A percentile compares a stretch with the other conserved stretches of the same genome.
phyloP scores from a whole-genome alignment of 2,797 vertebrate genomes.

The Buphagus erythrorhynchus region DNA sequence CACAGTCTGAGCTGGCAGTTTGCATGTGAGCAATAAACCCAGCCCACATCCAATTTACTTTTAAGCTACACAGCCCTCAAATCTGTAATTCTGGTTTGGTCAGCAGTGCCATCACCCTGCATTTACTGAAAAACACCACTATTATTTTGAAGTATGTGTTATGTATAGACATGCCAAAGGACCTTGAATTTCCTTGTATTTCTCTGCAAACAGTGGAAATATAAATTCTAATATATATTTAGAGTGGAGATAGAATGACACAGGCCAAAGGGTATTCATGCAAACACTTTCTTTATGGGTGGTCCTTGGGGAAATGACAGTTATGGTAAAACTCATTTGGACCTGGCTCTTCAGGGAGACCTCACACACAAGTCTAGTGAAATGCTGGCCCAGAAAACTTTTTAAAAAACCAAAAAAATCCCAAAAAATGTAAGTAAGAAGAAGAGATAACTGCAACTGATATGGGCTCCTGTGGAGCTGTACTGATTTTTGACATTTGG shows the following conservation, averaged over 20 bases:
- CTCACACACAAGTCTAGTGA: not conserved
- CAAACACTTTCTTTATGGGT: not conserved
- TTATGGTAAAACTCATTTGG: not conserved
- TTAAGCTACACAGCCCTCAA: not conserved
- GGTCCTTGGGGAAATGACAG: not conserved
- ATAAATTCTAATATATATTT: not conserved
- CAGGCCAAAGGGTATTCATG: not conserved
- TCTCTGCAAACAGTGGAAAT: not conserved
- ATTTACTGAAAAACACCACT: not conserved
- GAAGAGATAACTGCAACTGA: not conserved
- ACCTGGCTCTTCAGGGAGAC: not conserved
- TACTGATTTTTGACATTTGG: not conserved
- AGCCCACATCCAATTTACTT: not conserved
- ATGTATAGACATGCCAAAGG: not conserved
- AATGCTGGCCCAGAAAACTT: not conserved
- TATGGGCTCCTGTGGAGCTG: not conserved
- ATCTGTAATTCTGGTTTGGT: not conserved
- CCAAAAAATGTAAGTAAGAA: not conserved
- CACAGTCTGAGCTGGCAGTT: not conserved
- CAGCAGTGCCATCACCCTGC: not conserved
- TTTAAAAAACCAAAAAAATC: not conserved
- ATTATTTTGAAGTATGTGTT: not conserved
- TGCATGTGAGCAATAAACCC: not conserved
- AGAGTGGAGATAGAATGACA: not conserved
- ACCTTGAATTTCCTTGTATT: not conserved